phyloP scores from a whole-genome alignment of 2,797 vertebrate genomes.

The Fratercula arctica region DNA sequence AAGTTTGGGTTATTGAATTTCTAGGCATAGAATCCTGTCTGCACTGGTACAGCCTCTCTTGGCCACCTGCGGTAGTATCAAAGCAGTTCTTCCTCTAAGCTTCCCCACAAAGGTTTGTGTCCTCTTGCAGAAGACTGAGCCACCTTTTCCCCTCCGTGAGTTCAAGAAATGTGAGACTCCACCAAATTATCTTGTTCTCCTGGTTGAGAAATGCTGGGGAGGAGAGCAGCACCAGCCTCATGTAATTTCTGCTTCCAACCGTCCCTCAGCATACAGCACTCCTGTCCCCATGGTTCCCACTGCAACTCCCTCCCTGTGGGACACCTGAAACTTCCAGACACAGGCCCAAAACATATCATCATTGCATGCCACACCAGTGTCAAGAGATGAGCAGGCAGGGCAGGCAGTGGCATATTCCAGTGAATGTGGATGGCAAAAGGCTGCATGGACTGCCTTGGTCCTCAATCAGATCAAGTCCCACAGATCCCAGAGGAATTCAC shows the following conservation, averaged over 20 bases:
- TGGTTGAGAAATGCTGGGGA: not conserved
- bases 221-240: not conserved
- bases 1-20: not conserved
- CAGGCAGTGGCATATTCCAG: not conserved
- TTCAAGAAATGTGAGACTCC: not conserved
- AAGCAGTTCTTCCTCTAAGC: not conserved
- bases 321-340: not conserved
- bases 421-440: not conserved
- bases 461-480: not conserved
- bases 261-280: rapidly evolving
- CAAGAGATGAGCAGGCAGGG: not conserved
- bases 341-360: not conserved
- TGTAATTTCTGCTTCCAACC: not conserved
- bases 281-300: not conserved
- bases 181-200: not conserved
- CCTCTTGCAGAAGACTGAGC: not conserved
- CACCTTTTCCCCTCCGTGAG: not conserved
- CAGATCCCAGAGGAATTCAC: not conserved
- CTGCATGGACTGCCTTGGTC: not conserved
- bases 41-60: not conserved
- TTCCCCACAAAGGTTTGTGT: not conserved
- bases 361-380: rapidly evolving
- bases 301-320: not conserved
- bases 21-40: not conserved
- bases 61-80: not conserved